Evolutionary conservation across 2,888 invertebrate genomes (phyloP), one percentile per base, ranked within the genome.

Genomic region (Chesias legatella): DNA sequence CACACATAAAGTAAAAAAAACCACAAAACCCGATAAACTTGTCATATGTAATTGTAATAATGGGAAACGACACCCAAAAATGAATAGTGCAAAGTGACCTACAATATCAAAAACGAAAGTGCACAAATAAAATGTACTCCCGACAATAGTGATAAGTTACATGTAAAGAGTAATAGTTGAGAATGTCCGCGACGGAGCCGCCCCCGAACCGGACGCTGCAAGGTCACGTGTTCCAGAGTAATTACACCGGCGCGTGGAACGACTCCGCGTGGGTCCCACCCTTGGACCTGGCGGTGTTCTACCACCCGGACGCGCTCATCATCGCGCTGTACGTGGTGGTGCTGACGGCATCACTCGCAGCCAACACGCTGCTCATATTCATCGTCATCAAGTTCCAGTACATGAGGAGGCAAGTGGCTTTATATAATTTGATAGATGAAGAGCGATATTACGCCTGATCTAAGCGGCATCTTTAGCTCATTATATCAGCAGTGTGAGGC

Each of bases 341-440:
- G 37, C 89, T 93, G 53, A 77, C 91, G 0, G 76, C 92, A 0
- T 93, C 93, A 0, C 79, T 93, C 25, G 82, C 90, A 0, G 92
- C 93, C 3, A 94, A 94, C 56, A 86, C 90, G 3, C 79, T 93
- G 59, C 91, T 93, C 32, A 93, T 94, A 54, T 85, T 92, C 50
- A 91, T 93, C 17, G 92, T 94, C 53, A 89, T 92, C 74, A 92
- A 92, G 70, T 93, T 92, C 70, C 91, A 92, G 72, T 92, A 92
- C 58, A 92, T 93, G 91, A 84, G 92, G 56, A 93, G 92, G 94
- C 93, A 67, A 88, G 90, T 74, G n/a, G 7, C 13, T 10, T 11
- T 13, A n/a, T n/a, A n/a, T n/a, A n/a, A n/a, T n/a, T n/a, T n/a
- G n/a, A n/a, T n/a, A n/a, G n/a, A n/a, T n/a, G n/a, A n/a, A n/a